Conservation (phyloP, 2,113 vertebrate species). For the Passer domesticus region DNA sequence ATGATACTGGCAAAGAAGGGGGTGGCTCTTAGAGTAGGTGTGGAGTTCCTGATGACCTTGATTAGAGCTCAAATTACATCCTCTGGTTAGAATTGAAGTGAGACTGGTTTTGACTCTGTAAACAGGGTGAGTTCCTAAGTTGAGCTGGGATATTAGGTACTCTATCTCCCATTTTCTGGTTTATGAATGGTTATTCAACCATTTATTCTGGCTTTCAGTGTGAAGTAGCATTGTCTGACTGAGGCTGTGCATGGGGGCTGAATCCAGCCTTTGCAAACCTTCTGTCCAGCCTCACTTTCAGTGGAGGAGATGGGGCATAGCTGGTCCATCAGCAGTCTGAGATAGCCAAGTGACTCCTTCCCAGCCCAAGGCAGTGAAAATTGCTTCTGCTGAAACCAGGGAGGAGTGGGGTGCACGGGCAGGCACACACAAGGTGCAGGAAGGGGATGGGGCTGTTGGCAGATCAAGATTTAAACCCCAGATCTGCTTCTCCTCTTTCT, state of each 20-base stretch:
- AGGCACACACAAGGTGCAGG: neutral
- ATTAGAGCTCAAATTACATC: neutral
- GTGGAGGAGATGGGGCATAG: neutral
- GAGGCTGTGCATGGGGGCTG: fast-evolving
- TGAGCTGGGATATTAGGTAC: neutral
- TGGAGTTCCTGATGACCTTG: neutral
- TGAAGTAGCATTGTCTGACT: neutral
- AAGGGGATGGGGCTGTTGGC: fast-evolving
- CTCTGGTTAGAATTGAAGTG: neutral
- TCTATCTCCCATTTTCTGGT: neutral
- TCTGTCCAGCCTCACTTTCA: neutral
- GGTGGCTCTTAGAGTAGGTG: neutral
- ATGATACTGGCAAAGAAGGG: neutral
- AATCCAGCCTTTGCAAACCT: neutral
- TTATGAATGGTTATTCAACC: neutral
- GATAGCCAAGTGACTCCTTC: neutral
- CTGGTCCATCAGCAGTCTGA: neutral
- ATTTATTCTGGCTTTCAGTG: neutral
- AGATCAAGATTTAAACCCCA: neutral
- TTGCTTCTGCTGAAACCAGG: neutral
- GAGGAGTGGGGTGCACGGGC: neutral
- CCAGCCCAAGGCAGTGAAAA: neutral
- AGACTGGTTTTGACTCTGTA: neutral
- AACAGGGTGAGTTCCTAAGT: neutral
- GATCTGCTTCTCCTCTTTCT: neutral